Evolutionary conservation across 2,797 vertebrate genomes (phyloP).

Genomic region (Lateolabrax maculatus): DNA sequence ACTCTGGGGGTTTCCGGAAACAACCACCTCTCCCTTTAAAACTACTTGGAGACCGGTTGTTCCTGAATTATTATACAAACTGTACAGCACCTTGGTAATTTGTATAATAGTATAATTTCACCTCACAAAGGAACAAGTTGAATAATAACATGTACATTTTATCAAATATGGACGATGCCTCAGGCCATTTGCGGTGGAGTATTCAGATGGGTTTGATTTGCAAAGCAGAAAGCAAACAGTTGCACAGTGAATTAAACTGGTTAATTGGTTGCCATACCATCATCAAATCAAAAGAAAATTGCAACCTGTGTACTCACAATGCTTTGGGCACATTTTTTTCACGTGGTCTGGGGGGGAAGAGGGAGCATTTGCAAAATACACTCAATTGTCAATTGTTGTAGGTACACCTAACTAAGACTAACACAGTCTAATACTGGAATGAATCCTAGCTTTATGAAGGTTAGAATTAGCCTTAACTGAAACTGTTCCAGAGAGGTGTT

Average conservation of each 20-base stretch:
- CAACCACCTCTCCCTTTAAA: not conserved
- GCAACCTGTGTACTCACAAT: not conserved
- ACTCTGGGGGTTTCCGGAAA: not conserved
- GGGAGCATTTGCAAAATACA: too few relatives aligned
- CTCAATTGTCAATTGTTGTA: too few relatives aligned
- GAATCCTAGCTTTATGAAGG: too few relatives aligned
- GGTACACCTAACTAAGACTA: too few relatives aligned
- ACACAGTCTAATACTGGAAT: too few relatives aligned
- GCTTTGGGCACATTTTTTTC: not conserved
- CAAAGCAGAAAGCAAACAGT: conserved; percentile 11
- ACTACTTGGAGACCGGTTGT: not conserved
- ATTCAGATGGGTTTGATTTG: not conserved
- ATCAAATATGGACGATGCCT: not conserved
- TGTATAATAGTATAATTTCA: not conserved
- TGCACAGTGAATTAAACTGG: not conserved
- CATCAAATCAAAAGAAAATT: too few relatives aligned
- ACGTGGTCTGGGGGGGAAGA: not conserved
- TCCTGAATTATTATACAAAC: conserved; percentile 6
- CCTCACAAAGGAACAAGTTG: not conserved
- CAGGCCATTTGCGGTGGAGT: not conserved
- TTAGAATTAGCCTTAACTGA: not conserved
- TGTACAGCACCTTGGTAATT: not conserved
- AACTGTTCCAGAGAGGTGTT: not conserved
- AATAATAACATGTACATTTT: conserved; percentile 4
- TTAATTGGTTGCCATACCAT: not conserved